Base-by-base conservation (phyloP, 2,113 vertebrate species). In the Tympanuchus pallidicinctus region DNA sequence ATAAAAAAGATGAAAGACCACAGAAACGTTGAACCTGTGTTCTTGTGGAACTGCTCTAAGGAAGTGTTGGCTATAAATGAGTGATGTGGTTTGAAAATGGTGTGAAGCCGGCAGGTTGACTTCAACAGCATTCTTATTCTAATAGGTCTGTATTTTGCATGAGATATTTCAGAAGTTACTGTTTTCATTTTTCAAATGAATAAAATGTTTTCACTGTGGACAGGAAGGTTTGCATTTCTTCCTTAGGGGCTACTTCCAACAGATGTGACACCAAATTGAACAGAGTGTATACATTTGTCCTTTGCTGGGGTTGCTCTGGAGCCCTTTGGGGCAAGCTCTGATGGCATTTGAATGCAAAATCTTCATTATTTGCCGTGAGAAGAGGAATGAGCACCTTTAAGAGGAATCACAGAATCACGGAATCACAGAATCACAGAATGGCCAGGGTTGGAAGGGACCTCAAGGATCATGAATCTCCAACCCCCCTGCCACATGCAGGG, bases 281-380 rank as follows among this genome's bases (percentile, higher is more conserved):
- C 12, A 40, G 82, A 70, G 17, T 42, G 32, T 38, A 86, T 80
- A 74, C 54, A 54, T 80, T 89, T 86, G 60, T 88, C 21, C 56
- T 74, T 73, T 2, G 1, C 0, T 38, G 27, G 13, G 8, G 42
- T 59, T 0, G 0, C 56, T 90, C 27, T 0, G 0, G 48, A 70
- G 50, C 10, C 21, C 56, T 83, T 70, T 61, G 54, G n/a, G 43
- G 48, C 4, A 38, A 54, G 30, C 30, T 50, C 0, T 2, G 40
- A 34, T 27, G n/a, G 20, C n/a, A 19, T 19, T 0, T 0, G 7
- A 24, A 13, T 32, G 7, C 20, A 59, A 47, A 13, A 34, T 70
- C 8, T 60, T 60, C 6, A 13, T 13, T 9, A 45, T 38, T 34
- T 88, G n/a, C 25, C 64, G 19, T 56, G 36, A 77, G 54, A 63